These are phyloP conservation scores for Anguilla japonica DNA, from an alignment of 2,113 vertebrate species.

Conservation along the genomic window DNA sequence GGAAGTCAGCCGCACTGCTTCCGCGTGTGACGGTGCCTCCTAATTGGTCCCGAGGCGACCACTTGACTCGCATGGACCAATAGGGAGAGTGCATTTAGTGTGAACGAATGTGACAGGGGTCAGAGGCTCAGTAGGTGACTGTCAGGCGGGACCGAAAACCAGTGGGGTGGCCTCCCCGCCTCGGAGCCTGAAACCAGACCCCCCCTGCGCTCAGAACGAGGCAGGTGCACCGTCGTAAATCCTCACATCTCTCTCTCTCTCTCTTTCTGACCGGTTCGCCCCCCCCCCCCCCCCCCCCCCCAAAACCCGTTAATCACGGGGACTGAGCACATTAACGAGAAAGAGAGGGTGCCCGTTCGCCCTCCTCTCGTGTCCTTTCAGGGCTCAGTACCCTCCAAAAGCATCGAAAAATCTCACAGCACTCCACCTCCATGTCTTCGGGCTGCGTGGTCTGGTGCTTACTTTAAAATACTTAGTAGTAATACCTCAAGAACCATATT, in stretches of 20 bases:
- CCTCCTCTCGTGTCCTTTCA: not conserved
- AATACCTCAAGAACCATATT: too few species aligned
- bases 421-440: not conserved
- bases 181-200: conserved; percentile 54
- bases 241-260: conserved; percentile 19
- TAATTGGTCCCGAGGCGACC: not conserved
- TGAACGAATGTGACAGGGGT: not conserved
- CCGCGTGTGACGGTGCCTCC: not conserved
- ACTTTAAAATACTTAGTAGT: not conserved
- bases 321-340: conserved; percentile 44
- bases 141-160: not conserved
- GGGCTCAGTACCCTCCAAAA: not conserved
- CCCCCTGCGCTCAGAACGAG: conserved; percentile 17
- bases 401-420: not conserved
- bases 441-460: not conserved
- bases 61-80: not conserved
- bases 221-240: conserved; percentile 49
- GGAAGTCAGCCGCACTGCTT: not conserved
- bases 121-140: not conserved
- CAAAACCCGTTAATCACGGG: conserved; percentile 19
- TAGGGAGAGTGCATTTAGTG: not conserved
- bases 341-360: not conserved
- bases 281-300: conserved; percentile 8
- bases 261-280: conserved; percentile 38
- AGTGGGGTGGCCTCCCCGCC: not conserved